phyloP scores from a whole-genome alignment of 1,140 invertebrate species.

The Ostrea denselamellosa region DNA sequence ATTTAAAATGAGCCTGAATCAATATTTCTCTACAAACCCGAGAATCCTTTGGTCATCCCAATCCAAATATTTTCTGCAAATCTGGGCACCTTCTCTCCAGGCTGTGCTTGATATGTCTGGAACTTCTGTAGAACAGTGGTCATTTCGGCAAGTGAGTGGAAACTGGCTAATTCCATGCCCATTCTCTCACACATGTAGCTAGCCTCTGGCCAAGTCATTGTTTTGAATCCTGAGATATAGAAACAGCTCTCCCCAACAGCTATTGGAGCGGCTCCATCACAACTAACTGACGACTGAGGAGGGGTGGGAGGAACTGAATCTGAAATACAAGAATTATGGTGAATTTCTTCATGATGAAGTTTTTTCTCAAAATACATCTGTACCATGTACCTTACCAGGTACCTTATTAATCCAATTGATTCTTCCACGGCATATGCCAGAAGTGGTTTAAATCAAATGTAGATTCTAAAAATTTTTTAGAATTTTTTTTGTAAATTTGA shows the following conservation, averaged over 20 bases:
- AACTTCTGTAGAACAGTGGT: background rate
- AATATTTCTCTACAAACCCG: background rate
- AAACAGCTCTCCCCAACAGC: slow-evolving; percentile 35
- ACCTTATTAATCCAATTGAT: no score
- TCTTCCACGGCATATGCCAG: no score
- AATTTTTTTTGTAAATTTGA: no score
- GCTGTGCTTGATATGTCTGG: background rate
- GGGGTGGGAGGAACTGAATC: slow-evolving; percentile 33
- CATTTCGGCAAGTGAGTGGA: slow-evolving; percentile 39
- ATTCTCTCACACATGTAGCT: slow-evolving; percentile 47
- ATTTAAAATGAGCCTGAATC: background rate
- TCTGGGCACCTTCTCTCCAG: slow-evolving; percentile 30
- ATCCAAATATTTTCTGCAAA: slow-evolving; percentile 52
- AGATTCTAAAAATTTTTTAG: no score
- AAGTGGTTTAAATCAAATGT: no score
- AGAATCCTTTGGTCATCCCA: slow-evolving; percentile 51
- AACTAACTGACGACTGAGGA: slow-evolving; percentile 8
- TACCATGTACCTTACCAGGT: no score
- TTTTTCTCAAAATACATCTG: no score
- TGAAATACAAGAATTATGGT: background rate
- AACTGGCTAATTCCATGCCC: slow-evolving; percentile 52
- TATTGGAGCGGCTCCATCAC: background rate
- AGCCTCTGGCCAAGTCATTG: slow-evolving; percentile 46
- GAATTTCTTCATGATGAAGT: no score
- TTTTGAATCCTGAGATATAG: slow-evolving; percentile 33